Conservation (phyloP, 2,888 invertebrate species). For the Cryptus armator region DNA sequence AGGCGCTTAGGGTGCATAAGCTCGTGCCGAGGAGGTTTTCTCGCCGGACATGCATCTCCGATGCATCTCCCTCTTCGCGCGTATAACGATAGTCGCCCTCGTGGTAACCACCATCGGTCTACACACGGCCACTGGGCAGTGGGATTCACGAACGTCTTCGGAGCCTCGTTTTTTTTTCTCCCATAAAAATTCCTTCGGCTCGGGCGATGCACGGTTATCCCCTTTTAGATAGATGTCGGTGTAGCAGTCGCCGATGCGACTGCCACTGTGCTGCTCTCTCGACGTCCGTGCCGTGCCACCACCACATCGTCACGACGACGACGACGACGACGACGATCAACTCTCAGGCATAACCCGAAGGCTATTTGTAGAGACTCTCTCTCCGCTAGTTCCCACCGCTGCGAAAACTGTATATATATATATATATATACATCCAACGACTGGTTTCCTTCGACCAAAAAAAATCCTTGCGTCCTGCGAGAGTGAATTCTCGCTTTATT, state of each 20-base stretch:
- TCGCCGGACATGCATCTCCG: conserved; percentile 14
- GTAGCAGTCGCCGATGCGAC: conserved; percentile 39
- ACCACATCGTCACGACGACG: conserved; percentile 9
- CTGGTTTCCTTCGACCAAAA: conserved; percentile 64
- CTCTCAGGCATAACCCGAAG: conserved; percentile 73
- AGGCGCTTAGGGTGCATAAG: conserved; percentile 7
- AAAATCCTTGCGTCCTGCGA: conserved; percentile 49
- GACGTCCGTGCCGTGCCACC: conserved; percentile 52
- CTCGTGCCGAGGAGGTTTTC: conserved; percentile 22
- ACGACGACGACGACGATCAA: conserved; percentile 31
- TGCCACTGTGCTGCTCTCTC: conserved; percentile 53
- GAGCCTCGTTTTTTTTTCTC: conserved; percentile 62
- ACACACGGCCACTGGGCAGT: conserved; percentile 4
- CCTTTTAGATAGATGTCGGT: conserved; percentile 73
- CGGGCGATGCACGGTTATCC: conserved; percentile 66
- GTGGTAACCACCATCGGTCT: conserved; percentile 13
- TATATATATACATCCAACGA: conserved; percentile 52
- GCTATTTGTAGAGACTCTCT: conserved; percentile 81
- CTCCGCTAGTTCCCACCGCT: conserved; percentile 78
- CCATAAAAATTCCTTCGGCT: conserved; percentile 77
- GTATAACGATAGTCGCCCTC: not conserved
- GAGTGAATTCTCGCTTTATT: conserved; percentile 21
- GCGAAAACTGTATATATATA: conserved; percentile 59
- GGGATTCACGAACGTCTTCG: conserved; percentile 17
- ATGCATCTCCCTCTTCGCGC: conserved; percentile 17